These are phyloP conservation scores for Phlogophora meticulosa DNA, from an alignment of 2,888 invertebrate species.

Conservation along the genomic window DNA sequence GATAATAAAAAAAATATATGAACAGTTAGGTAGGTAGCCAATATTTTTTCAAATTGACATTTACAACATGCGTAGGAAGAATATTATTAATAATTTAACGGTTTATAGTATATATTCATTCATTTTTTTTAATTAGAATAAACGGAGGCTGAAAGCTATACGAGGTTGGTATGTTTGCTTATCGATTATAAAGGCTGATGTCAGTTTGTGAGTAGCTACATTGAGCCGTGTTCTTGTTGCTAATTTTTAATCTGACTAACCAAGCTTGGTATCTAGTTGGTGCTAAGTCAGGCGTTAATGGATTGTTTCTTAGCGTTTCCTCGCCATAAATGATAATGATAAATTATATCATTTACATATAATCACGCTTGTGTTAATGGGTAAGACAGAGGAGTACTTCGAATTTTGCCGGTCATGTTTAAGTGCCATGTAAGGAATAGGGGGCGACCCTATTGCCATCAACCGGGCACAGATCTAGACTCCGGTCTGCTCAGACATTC, in stretches of 20 bases:
- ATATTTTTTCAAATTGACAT: constrained; percentile 49
- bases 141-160: not conserved
- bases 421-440: too few species aligned
- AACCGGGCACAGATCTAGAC: too few species aligned
- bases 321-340: too few species aligned
- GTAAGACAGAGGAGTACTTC: too few species aligned
- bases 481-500: too few species aligned
- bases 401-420: too few species aligned
- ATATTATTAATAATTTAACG: constrained; percentile 19
- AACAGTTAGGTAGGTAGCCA: constrained; percentile 32
- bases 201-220: not conserved
- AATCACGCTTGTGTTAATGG: too few species aligned
- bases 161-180: not conserved
- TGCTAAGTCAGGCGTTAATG: constrained; percentile 32
- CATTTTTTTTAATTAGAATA: constrained; percentile 30
- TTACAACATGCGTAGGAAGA: constrained; percentile 37
- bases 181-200: not conserved
- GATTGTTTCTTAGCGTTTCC: not conserved
- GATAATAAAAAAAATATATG: constrained; percentile 34
- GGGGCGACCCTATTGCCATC: too few species aligned
- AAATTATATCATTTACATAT: too few species aligned
- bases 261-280: not conserved
- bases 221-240: not conserved
- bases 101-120: constrained; percentile 24
- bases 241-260: constrained; percentile 17